These are phyloP conservation scores for Capitella teleta DNA, from an alignment of 1,140 invertebrate species.

Conservation along the genomic window DNA sequence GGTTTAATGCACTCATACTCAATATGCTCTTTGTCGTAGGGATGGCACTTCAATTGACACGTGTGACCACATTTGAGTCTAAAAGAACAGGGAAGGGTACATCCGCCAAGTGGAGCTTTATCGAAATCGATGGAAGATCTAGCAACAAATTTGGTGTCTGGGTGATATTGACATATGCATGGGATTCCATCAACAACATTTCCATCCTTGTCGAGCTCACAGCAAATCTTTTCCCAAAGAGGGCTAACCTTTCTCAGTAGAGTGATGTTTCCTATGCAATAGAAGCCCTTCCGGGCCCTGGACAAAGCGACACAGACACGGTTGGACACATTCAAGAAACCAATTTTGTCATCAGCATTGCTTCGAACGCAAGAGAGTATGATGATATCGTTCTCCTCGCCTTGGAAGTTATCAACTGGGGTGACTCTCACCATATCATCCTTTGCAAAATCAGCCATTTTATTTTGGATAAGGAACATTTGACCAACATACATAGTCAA, in stretches of 20 bases:
- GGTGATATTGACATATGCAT: constrained; percentile 43
- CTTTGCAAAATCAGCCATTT: constrained; percentile 18
- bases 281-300: constrained; percentile 61
- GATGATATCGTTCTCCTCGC: constrained; percentile 74
- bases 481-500: constrained; percentile 42
- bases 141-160: constrained; percentile 19
- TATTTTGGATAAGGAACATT: constrained; percentile 20
- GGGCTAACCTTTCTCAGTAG: constrained; percentile 40
- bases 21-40: constrained; percentile 25
- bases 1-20: constrained; percentile 24
- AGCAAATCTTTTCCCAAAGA: constrained; percentile 40
- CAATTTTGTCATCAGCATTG: constrained; percentile 54
- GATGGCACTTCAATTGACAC: constrained; percentile 30
- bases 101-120: constrained; percentile 40
- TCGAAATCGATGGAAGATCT: constrained; percentile 30
- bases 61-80: constrained; percentile 34
- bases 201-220: constrained; percentile 13
- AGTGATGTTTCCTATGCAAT: constrained; percentile 57
- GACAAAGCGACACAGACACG: constrained; percentile 74
- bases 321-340: constrained; percentile 64
- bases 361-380: constrained; percentile 70
- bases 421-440: constrained; percentile 42
- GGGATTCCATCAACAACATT: constrained; percentile 19
- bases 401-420: constrained; percentile 61
- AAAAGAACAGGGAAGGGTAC: constrained; percentile 26